phyloP scores from a whole-genome alignment of 2,113 vertebrate genomes.

The Plecotus auritus region DNA sequence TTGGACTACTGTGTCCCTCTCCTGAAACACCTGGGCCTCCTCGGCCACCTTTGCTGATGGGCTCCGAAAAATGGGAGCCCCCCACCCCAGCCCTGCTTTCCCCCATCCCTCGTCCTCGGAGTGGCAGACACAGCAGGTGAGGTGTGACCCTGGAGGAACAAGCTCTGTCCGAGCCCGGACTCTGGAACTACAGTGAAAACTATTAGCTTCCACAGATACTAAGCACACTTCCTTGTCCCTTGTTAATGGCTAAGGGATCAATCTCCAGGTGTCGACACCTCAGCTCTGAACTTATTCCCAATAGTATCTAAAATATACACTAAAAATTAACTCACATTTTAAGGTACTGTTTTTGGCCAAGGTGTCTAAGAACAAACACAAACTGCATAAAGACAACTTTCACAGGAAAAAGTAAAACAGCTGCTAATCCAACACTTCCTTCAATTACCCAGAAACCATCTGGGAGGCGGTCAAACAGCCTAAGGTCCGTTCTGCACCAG shows the following conservation, averaged over 20 bases:
- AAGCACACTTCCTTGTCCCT: background rate
- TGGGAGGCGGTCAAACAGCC: too few species aligned
- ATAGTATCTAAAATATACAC: background rate
- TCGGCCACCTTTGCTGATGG: background rate
- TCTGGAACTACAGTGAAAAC: background rate
- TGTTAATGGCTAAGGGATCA: background rate
- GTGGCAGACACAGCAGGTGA: background rate
- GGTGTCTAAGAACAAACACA: background rate
- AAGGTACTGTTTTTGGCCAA: background rate
- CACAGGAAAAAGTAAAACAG: background rate
- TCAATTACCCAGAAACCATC: too few species aligned
- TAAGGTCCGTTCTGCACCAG: background rate
- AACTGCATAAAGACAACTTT: background rate
- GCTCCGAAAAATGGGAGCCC: background rate
- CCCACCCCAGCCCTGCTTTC: background rate
- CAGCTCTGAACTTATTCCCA: background rate
- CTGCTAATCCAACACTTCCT: background rate
- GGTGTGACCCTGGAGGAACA: too few species aligned
- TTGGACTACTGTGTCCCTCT: background rate
- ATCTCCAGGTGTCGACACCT: background rate
- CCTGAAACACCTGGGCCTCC: background rate
- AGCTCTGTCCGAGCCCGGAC: background rate
- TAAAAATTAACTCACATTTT: background rate
- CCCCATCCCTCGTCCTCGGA: too few species aligned
- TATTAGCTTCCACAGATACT: accelerated